Evolutionary conservation across 2,888 invertebrate species (phyloP).

Genomic region (Lasioglossum oenotherae): DNA sequence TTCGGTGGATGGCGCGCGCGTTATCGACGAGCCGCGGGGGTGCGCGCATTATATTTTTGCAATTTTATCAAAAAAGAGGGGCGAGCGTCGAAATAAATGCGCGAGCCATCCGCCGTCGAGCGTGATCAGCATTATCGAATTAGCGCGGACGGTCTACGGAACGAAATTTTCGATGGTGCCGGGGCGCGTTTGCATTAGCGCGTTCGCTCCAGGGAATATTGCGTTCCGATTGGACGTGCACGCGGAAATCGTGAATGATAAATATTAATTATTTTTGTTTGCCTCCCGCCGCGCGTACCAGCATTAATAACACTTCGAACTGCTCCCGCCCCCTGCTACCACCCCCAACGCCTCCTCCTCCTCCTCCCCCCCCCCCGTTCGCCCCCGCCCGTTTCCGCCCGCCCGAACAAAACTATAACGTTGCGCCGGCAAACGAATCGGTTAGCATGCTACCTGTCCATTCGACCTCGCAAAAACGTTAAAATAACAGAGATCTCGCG

Average conservation of each 20-base stretch:
- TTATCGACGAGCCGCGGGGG: slow-evolving; percentile 57
- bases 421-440: slow-evolving; percentile 69
- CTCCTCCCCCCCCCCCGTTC: not conserved
- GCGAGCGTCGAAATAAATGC: slow-evolving; percentile 72
- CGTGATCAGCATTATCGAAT: slow-evolving; percentile 81
- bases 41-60: slow-evolving; percentile 63
- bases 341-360: slow-evolving; percentile 14
- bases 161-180: slow-evolving; percentile 74
- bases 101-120: slow-evolving; percentile 76
- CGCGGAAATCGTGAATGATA: slow-evolving; percentile 84
- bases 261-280: slow-evolving; percentile 85
- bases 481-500: slow-evolving; percentile 80
- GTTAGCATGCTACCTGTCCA: slow-evolving; percentile 70
- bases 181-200: slow-evolving; percentile 71
- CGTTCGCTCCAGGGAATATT: slow-evolving; percentile 73
- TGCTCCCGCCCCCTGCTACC: slow-evolving; percentile 44
- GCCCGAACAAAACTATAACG: slow-evolving; percentile 69
- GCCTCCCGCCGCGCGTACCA: slow-evolving; percentile 80
- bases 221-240: slow-evolving; percentile 77
- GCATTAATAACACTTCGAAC: slow-evolving; percentile 83
- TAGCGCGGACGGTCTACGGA: slow-evolving; percentile 75
- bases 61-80: slow-evolving; percentile 65
- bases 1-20: slow-evolving; percentile 51
- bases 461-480: slow-evolving; percentile 80
- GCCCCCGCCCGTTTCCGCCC: slow-evolving; percentile 47